Conservation (phyloP, 2,113 vertebrate genomes). For the Thunnus thynnus region DNA sequence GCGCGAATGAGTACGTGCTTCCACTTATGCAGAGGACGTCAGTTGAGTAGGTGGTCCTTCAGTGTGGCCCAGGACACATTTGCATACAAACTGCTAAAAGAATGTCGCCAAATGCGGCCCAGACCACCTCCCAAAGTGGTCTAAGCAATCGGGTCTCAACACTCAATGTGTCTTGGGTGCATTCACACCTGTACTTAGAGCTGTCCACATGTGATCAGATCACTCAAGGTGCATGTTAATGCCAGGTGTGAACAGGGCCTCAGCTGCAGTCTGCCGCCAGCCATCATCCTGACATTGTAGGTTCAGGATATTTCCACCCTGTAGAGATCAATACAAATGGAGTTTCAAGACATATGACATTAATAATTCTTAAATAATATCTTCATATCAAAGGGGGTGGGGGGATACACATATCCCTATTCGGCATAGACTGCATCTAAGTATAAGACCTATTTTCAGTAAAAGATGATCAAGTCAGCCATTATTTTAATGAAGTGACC, state of each 20-base stretch:
- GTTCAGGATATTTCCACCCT: background rate
- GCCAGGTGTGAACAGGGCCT: background rate
- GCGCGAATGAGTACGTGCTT: too few relatives aligned
- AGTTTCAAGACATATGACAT: background rate
- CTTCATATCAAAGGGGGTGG: background rate
- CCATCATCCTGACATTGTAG: constrained; percentile 39
- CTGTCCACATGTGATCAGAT: too few relatives aligned
- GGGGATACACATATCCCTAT: background rate
- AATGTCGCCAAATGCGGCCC: too few relatives aligned
- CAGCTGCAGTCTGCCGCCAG: constrained; percentile 62
- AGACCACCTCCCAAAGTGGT: too few relatives aligned
- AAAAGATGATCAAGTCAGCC: constrained; percentile 26
- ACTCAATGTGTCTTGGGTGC: too few relatives aligned
- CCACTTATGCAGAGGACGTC: too few relatives aligned
- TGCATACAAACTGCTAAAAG: too few relatives aligned
- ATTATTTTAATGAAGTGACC: constrained; percentile 48
- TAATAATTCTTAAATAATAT: background rate
- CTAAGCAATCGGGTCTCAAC: background rate
- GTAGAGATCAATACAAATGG: background rate
- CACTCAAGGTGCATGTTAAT: too few relatives aligned
- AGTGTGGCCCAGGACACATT: too few relatives aligned
- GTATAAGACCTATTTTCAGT: constrained; percentile 24
- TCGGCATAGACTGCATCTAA: constrained; percentile 81
- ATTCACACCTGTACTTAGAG: too few relatives aligned
- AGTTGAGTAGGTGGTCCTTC: too few relatives aligned